These are phyloP conservation scores for Acromyrmex charruanus DNA, from an alignment of 1,140 invertebrate species.

Conservation along the genomic window DNA sequence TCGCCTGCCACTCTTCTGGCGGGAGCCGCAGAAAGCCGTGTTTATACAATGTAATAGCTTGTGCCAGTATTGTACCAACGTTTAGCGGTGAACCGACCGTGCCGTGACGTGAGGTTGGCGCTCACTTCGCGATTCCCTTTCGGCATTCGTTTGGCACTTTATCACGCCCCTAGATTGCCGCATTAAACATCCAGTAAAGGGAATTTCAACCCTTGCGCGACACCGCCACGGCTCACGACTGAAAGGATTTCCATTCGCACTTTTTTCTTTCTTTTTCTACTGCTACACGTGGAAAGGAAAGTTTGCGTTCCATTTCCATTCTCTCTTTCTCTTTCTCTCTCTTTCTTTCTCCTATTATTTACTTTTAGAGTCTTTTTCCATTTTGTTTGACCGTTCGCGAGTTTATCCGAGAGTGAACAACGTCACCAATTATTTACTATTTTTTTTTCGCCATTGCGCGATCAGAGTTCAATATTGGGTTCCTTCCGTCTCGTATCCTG, in stretches of 20 bases:
- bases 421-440: neutral
- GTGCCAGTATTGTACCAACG: conserved; percentile 77
- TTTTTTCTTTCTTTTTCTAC: neutral
- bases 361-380: neutral
- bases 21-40: conserved; percentile 66
- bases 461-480: conserved; percentile 44
- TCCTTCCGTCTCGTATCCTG: neutral
- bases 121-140: conserved; percentile 85
- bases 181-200: conserved; percentile 87
- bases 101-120: conserved; percentile 55
- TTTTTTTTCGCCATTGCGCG: neutral
- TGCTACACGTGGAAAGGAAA: neutral
- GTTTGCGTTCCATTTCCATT: conserved; percentile 52
- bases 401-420: neutral
- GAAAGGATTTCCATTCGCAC: conserved; percentile 63
- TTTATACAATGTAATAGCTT: conserved; percentile 85
- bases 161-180: conserved; percentile 86
- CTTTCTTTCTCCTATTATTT: conserved; percentile 39
- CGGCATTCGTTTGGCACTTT: conserved; percentile 85
- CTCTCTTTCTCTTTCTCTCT: conserved; percentile 66
- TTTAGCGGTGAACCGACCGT: conserved; percentile 58
- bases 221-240: conserved; percentile 26
- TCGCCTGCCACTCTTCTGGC: conserved; percentile 48
- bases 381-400: neutral
- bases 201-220: conserved; percentile 81